Base-by-base conservation (phyloP, 37 sponge, comb jelly and placozoan species). In the Eunapius fragilis region DNA sequence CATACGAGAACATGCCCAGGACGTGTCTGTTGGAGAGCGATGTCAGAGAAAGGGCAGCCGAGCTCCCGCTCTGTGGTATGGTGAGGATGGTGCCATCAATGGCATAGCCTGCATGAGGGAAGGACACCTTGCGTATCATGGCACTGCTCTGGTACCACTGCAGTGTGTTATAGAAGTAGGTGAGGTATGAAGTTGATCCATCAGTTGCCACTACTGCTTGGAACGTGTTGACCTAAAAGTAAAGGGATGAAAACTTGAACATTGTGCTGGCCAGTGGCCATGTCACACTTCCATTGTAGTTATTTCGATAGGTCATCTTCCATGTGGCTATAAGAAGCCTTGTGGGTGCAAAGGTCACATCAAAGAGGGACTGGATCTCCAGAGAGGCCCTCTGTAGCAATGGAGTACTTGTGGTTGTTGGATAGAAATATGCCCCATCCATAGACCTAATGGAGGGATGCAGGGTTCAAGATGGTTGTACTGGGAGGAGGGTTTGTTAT, bases 161-260 rank as follows among this genome's bases (percentile, higher is more conserved):
- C 37, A 80, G 22, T 3, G 34, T 28, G 35, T 80, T 36, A 69
- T 80, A 80, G 69, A 67, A 35, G 69, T 68, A 80, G 0, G 69
- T 80, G 34, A 80, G 30, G 25, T 36, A 80, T 35, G 80, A 80
- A 24, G 31, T 23, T 19, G 23, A 17, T 17, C 33, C 34, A 28
- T 80, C 36, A 12, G 80, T 67, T 31, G 80, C 80, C 28, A 80
- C 37, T 14, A 80, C 80, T 25, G 68, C 80, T 80, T 80, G 80
- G 69, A 80, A 80, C 6, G 80, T 67, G 69, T 80, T 80, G 80
- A 80, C 19, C 80, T 80, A 37, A 11, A 32, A 35, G 37, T 2
- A 17, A 19, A 58, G 22, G 14, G 1, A 19, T n/a, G n/a, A n/a
- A n/a, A n/a, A n/a, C n/a, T n/a, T 2, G n/a, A n/a, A n/a, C n/a